These are phyloP conservation scores for Mellivora capensis DNA, from an alignment of 2,113 vertebrate genomes.

Conservation along the genomic window DNA sequence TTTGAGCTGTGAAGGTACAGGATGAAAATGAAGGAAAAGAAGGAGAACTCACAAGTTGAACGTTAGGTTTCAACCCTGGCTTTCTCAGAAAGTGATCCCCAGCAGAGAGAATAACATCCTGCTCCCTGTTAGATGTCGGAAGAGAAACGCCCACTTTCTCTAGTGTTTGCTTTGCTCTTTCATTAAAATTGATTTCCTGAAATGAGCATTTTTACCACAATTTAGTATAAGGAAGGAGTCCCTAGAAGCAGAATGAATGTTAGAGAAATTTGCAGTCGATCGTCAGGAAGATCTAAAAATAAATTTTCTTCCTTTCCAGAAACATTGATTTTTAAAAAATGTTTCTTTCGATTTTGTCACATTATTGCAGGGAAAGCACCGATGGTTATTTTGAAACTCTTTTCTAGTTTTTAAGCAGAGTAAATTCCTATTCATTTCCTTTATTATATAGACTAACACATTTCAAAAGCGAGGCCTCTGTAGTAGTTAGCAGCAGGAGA, in stretches of 20 bases:
- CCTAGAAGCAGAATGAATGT: not conserved
- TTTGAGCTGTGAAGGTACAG: not conserved
- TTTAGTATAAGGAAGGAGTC: not conserved
- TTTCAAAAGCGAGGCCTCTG: not conserved
- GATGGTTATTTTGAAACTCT: not conserved
- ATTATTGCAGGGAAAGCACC: not conserved
- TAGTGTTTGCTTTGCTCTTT: not conserved
- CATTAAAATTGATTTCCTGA: not conserved
- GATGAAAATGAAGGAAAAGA: not conserved
- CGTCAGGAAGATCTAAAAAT: not conserved
- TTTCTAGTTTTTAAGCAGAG: not conserved
- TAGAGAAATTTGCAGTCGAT: not conserved
- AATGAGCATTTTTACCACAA: not conserved
- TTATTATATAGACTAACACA: not conserved
- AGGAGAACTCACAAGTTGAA: not conserved
- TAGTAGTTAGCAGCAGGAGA: not conserved
- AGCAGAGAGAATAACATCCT: not conserved
- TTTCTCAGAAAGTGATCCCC: not conserved
- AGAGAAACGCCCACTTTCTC: not conserved
- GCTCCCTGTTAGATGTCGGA: not conserved
- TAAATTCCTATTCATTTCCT: not conserved
- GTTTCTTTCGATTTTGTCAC: not conserved
- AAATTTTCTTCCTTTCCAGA: not conserved
- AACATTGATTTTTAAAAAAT: not conserved
- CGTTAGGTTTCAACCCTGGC: not conserved